Evolutionary conservation across 2,888 invertebrate genomes (phyloP).

Genomic region (Xylocampa areola): DNA sequence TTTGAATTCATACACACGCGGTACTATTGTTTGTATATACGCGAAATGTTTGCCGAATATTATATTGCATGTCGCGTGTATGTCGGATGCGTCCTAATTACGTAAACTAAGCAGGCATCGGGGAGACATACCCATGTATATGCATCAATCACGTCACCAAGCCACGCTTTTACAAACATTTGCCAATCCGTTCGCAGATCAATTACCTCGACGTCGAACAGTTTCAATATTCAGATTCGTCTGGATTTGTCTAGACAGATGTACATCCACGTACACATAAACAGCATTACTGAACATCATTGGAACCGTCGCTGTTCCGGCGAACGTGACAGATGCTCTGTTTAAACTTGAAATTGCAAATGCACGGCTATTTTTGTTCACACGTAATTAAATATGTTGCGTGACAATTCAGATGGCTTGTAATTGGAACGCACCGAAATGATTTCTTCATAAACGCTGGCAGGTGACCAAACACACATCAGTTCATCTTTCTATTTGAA

Average conservation of each 20-base stretch:
- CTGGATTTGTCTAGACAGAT: conserved; percentile 35
- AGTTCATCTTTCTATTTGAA: conserved; percentile 39
- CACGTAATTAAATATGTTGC: conserved; percentile 52
- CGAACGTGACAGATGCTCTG: conserved; percentile 16
- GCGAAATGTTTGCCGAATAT: conserved; percentile 46
- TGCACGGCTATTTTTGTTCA: conserved; percentile 46
- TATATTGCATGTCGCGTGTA: conserved; percentile 24
- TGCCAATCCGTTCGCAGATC: conserved; percentile 32
- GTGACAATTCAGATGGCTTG: conserved; percentile 60
- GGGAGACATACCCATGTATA: background rate
- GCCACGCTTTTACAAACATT: conserved; percentile 32
- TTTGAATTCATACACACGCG: conserved; percentile 61
- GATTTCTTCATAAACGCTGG: conserved; percentile 75
- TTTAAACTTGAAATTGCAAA: conserved; percentile 32
- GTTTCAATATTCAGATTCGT: conserved; percentile 41
- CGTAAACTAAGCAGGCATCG: conserved; percentile 14
- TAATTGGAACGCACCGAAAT: conserved; percentile 72
- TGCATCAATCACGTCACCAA: conserved; percentile 17
- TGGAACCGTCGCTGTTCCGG: conserved; percentile 2
- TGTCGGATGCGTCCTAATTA: conserved; percentile 24
- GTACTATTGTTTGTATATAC: conserved; percentile 31
- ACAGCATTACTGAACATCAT: conserved; percentile 28
- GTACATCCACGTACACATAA: conserved; percentile 10
- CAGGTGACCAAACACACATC: conserved; percentile 67
- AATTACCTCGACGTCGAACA: conserved; percentile 38